Percentiles rank a stretch among this genome's conserved stretches.
Conservation (phyloP, 2,113 vertebrate species). For the Urocitellus parryii region DNA sequence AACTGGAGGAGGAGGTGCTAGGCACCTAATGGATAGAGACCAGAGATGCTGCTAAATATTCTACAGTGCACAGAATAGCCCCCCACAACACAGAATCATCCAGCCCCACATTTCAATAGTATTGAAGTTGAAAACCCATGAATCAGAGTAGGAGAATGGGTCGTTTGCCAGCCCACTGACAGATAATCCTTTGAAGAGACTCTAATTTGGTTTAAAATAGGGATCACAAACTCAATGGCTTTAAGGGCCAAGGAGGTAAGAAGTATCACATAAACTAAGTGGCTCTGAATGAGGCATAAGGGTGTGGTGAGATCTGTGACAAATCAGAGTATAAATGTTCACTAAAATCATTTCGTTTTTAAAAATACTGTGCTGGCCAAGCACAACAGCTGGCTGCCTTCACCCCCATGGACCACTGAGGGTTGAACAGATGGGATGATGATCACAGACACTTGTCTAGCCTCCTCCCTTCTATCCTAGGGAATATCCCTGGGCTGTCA, state of each 20-base stretch:
- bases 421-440: neutral
- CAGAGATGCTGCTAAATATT: neutral
- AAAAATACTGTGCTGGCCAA: neutral
- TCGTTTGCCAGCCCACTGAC: neutral
- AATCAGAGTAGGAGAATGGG: neutral
- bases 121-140: neutral
- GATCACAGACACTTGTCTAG: neutral
- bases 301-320: neutral
- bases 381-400: neutral
- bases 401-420: neutral
- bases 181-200: conserved; percentile 21
- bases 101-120: neutral
- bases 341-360: neutral
- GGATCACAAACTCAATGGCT: neutral
- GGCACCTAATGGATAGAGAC: neutral
- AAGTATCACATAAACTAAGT: conserved; percentile 12
- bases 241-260: conserved; percentile 32
- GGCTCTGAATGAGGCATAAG: neutral
- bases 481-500: neutral
- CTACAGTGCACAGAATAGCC: neutral
- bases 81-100: neutral
- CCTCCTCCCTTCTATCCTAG: neutral
- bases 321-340: conserved; percentile 14
- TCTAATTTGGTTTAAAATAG: conserved; percentile 43
- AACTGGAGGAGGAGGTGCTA: neutral